A percentile compares a stretch with the other conserved stretches of the same genome.
phyloP scores from a whole-genome alignment of 2,888 invertebrate species.

The Tachina lurida region DNA sequence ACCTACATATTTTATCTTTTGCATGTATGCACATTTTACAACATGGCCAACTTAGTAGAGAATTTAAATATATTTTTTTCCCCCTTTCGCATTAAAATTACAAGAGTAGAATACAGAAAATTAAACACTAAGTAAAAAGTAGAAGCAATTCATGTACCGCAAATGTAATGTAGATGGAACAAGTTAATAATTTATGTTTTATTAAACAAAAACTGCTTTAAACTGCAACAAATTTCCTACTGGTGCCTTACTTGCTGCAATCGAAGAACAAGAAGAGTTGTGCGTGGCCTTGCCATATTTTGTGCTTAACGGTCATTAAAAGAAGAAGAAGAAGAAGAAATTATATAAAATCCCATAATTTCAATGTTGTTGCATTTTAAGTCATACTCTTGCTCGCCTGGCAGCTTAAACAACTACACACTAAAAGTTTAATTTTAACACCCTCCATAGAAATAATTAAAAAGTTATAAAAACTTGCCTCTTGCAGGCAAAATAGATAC shows the following conservation, averaged over 20 bases:
- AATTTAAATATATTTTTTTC: constrained; percentile 17
- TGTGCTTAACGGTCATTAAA: constrained; percentile 9
- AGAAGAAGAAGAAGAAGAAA: background rate
- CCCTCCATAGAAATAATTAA: constrained; percentile 69
- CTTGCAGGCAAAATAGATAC: constrained; percentile 55
- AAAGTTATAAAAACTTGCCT: constrained; percentile 67
- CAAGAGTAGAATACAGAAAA: constrained; percentile 21
- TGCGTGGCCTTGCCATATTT: constrained; percentile 33
- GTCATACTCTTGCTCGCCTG: constrained; percentile 36
- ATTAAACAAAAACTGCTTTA: constrained; percentile 54
- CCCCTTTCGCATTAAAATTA: constrained; percentile 22
- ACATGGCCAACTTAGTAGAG: constrained; percentile 39
- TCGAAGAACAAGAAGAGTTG: constrained; percentile 27
- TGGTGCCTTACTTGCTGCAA: constrained; percentile 12
- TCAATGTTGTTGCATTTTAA: constrained; percentile 51
- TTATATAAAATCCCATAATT: constrained; percentile 29
- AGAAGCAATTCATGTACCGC: constrained; percentile 29
- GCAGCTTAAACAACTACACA: background rate
- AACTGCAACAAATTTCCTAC: constrained; percentile 43
- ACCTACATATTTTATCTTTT: background rate
- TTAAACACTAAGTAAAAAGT: constrained; percentile 44
- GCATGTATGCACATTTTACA: constrained; percentile 29
- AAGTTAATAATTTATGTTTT: constrained; percentile 69
- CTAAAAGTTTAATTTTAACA: constrained; percentile 53
- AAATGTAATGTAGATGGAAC: constrained; percentile 59